Base-by-base conservation (phyloP, 2,113 vertebrate genomes). In the Gadus chalcogrammus region DNA sequence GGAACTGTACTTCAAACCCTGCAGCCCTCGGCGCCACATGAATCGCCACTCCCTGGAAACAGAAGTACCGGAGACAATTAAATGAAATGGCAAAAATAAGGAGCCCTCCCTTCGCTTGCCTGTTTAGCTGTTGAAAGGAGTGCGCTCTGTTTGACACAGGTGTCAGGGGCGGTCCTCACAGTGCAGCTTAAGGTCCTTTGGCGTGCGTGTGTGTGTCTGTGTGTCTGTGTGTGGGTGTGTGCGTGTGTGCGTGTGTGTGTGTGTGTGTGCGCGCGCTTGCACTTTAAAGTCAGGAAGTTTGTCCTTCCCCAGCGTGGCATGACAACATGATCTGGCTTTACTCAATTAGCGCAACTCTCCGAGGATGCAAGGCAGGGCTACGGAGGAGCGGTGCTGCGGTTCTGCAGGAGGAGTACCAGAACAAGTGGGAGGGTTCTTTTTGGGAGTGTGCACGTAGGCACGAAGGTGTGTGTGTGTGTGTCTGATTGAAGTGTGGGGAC, bases 1-100 rank as follows among this genome's bases (percentile, higher is more conserved):
- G 1, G 68, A 65, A 73, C 79, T 74, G 61, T 71, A 83, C 81
- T 84, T 87, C 86, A 85, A 82, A 85, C 81, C 65, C 87, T 73
- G 85, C 86, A 86, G 85, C 64, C 76, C 74, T 83, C 81, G 80
- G 72, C 74, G 69, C 61, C 85, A 76, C 74, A 79, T 80, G 77
- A 79, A 82, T 65, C 73, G 24, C 62, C 27, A 63, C 71, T 52
- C 53, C 78, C 67, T 69, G 79, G 80, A 85, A 79, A 31, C 73
- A 85, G 81, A 87, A 83, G 74, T 56, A 68, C 76, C 71, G 56
- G 69, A 68, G 74, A 66, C 70, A 67, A 77, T 68, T 68, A 80
- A 38, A 73, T 74, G 8, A 48, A 48, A 48, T 48, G 5, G 42
- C 42, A 9, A 48, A 48, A 48, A 48, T 9, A 48, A 48, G 42